phyloP scores from a whole-genome alignment of 2,113 vertebrate genomes.

The Myxocyprinus asiaticus region DNA sequence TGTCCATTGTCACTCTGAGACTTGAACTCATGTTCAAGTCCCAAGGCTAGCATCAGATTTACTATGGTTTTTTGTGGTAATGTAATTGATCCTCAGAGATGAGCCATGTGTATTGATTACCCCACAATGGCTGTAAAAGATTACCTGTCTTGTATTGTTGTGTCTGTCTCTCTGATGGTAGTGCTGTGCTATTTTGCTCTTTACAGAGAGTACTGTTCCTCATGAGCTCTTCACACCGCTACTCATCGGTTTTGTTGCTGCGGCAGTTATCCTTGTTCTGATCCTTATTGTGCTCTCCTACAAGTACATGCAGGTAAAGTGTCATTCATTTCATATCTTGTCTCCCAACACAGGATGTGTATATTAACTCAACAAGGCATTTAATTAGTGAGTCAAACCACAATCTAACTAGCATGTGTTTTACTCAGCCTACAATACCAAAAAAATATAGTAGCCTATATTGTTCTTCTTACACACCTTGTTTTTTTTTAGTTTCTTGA shows the following conservation, averaged over 20 bases:
- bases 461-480: not conserved
- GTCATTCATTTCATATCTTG: not conserved
- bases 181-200: conserved; percentile 10
- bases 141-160: no score
- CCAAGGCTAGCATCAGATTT: not conserved
- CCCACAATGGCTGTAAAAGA: not conserved
- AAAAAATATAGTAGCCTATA: not conserved
- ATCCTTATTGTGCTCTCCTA: conserved; percentile 86
- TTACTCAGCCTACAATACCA: not conserved
- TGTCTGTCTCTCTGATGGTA: conserved; percentile 9
- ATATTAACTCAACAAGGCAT: not conserved
- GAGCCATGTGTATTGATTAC: not conserved
- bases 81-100: not conserved
- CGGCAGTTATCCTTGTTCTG: conserved; percentile 85
- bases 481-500: conserved; percentile 3
- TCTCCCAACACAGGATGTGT: not conserved
- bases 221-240: conserved; percentile 91
- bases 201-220: conserved; percentile 81
- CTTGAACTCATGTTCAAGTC: no score
- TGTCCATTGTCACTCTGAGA: not conserved
- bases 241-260: conserved; percentile 85
- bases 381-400: not conserved
- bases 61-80: not conserved
- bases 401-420: not conserved
- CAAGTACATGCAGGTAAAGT: conserved; percentile 91